A percentile compares a stretch with the other conserved stretches of the same genome.
Evolutionary conservation across 2,113 vertebrate species (phyloP).

Genomic region (Corvus cornix): DNA sequence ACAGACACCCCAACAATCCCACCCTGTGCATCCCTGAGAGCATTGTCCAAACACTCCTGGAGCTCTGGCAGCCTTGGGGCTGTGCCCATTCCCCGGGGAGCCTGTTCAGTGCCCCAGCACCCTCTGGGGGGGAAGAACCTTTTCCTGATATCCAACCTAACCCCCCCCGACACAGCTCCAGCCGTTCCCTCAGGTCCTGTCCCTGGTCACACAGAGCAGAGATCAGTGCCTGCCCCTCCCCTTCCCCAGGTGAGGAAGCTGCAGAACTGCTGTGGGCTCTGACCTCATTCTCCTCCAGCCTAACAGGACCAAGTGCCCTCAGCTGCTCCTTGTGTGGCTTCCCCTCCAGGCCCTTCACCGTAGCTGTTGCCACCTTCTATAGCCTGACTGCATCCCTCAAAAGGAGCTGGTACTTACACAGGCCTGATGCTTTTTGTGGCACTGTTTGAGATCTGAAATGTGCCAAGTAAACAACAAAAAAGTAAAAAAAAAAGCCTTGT

Average conservation of each 20-base stretch:
- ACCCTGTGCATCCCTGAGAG: not conserved
- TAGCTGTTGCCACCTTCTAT: not conserved
- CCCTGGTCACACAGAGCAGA: not conserved
- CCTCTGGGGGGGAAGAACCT: not conserved
- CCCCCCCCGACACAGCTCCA: not conserved
- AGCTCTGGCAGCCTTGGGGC: not conserved
- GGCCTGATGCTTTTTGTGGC: not conserved
- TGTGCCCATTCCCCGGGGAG: not conserved
- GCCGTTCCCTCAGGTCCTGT: fast-evolving
- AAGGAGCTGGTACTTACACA: not conserved
- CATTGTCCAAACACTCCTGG: fast-evolving
- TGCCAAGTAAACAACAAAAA: not conserved
- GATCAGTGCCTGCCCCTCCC: not conserved
- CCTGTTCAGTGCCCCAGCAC: fast-evolving
- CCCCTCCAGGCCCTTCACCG: not conserved
- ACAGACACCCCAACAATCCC: not conserved
- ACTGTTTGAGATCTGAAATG: not conserved
- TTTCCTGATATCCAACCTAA: fast-evolving
- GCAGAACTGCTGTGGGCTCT: not conserved
- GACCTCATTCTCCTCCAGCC: not conserved
- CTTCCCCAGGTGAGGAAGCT: not conserved
- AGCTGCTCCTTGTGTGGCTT: fast-evolving
- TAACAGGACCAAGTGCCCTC: not conserved
- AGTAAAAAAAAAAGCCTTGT: not conserved
- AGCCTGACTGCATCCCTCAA: not conserved